Conservation (phyloP, 1,140 invertebrate genomes). For the Achatina immaculata region DNA sequence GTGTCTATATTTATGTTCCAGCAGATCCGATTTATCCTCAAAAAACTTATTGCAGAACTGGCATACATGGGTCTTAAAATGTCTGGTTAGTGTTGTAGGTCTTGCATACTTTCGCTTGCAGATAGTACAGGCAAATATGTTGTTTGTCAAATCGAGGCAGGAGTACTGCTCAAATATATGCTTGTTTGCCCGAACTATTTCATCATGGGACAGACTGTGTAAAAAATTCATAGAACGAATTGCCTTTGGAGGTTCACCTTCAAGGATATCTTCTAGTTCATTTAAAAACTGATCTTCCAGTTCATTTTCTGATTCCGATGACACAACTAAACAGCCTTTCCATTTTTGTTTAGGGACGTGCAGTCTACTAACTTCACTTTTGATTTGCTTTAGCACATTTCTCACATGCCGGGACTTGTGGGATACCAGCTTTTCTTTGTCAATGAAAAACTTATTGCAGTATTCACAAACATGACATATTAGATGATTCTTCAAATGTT, state of each 20-base stretch:
- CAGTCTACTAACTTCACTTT: constrained; percentile 3
- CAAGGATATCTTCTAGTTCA: constrained; percentile 33
- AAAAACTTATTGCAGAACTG: constrained; percentile 34
- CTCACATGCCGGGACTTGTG: constrained; percentile 23
- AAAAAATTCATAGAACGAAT: constrained; percentile 21
- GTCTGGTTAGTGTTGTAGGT: constrained; percentile 33
- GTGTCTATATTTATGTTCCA: constrained; percentile 32
- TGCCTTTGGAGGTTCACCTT: constrained; percentile 17
- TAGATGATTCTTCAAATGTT: constrained; percentile 28
- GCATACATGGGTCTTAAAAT: constrained; percentile 38
- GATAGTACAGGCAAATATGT: constrained; percentile 36
- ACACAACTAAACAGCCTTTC: background rate
- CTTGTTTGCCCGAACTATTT: constrained; percentile 34
- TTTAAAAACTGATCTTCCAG: constrained; percentile 30
- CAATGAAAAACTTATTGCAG: constrained; percentile 31
- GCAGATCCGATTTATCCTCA: constrained; percentile 27
- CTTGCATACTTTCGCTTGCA: constrained; percentile 38
- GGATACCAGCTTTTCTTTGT: constrained; percentile 13
- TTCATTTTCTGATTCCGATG: constrained; percentile 30
- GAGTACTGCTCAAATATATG: constrained; percentile 36
- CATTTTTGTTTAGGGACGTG: constrained; percentile 4
- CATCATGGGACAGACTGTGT: constrained; percentile 32
- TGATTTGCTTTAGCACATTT: constrained; percentile 9
- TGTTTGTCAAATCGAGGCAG: constrained; percentile 27
- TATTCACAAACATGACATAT: constrained; percentile 35